Evolutionary conservation across 2,888 invertebrate species (phyloP), one percentile per base, ranked within the genome.

Genomic region (Anodontia alba): DNA sequence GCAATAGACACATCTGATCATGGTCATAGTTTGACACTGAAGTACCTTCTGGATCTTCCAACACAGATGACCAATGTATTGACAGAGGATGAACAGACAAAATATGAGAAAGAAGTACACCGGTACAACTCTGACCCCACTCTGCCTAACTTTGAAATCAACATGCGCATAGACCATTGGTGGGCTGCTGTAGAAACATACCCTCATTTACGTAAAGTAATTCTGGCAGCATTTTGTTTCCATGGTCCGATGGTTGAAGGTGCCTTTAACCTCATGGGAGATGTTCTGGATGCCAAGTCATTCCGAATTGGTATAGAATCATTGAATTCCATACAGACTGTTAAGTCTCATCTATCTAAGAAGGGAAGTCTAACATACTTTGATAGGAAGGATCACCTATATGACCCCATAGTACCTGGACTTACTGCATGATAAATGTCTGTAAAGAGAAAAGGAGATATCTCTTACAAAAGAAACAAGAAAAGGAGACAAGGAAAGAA

Each of bases 1-100:
- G 86, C 80, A 26, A 20, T 84, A 15, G 79, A 87, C 42, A 83
- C 88, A 75, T 23, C 23, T 5, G 78, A 74, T 15, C 17, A 69
- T 26, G 84, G 74, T 29, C 81, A 87, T 66, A 23, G 46, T 23
- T 29, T 75, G 5, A 75, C 87, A 36, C 36, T 74, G n/a, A 36
- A 67, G 15, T 57, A 29, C 20, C 57, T 87, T 12, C 42, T 73
- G 76, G 36, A 81, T 38, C 77, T 86, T 10, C 83, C 84, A 26
- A 36, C 12, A 12, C 62, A 76, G n/a, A 68, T 73, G 10, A 75
- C 57, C n/a, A 87, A 82, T 69, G 73, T 83, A 20, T 80, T 57
- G 36, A 10, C 26, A 57, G 81, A 31, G 42, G 36, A 42, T 23
- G 76, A 74, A 20, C 46, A 38, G 2, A 26, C 42, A 0, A 7